Conservation (phyloP, 1,140 invertebrate species). For the Drosophila truncata region DNA sequence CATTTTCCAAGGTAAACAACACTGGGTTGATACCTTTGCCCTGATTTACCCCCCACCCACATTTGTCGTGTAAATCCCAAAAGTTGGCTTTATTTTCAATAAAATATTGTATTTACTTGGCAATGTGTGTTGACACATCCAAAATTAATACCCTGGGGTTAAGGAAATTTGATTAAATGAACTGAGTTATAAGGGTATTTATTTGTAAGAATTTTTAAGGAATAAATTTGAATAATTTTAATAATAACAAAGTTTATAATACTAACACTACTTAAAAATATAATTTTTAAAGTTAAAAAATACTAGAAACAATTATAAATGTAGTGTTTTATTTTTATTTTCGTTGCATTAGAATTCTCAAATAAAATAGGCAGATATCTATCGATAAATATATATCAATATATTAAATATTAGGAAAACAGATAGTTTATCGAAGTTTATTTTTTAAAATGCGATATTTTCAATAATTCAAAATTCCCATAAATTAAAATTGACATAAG, state of each 20-base stretch:
- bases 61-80: conserved; percentile 2
- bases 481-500: too few species aligned
- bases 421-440: too few species aligned
- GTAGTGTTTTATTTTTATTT: too few species aligned
- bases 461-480: neutral
- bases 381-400: too few species aligned
- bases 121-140: neutral
- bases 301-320: too few species aligned
- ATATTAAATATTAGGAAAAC: too few species aligned
- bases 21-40: neutral
- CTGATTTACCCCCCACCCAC: neutral
- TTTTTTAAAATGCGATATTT: too few species aligned
- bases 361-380: too few species aligned
- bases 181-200: neutral
- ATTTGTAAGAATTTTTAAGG: neutral
- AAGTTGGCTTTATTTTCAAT: conserved; percentile 15
- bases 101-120: conserved; percentile 8
- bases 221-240: neutral
- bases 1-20: neutral
- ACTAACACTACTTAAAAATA: too few species aligned
- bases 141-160: neutral
- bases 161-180: neutral
- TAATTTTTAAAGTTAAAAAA: too few species aligned
- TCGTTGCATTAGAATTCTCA: too few species aligned
- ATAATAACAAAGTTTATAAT: neutral